Evolutionary conservation across 2,797 vertebrate species (phyloP).

Genomic region (Uromys caudimaculatus): DNA sequence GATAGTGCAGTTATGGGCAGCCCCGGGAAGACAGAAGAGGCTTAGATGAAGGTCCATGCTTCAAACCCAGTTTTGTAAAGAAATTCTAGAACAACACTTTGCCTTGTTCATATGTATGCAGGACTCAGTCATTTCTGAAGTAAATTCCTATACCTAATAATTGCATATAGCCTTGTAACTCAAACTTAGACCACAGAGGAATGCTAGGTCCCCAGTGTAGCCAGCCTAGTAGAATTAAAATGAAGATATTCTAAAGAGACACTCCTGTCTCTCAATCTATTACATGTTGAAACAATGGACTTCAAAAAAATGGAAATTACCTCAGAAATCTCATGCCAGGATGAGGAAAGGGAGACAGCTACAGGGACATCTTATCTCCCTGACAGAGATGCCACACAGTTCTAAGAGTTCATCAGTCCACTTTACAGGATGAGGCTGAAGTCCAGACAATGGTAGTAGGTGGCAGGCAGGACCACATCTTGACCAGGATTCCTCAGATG

Average conservation of each 20-base stretch:
- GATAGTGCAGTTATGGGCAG: accelerated
- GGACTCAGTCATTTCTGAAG: neutral
- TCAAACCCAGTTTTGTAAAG: neutral
- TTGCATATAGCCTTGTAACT: neutral
- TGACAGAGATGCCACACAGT: neutral
- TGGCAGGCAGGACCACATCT: neutral
- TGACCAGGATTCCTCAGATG: neutral
- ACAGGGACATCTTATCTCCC: neutral
- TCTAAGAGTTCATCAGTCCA: neutral
- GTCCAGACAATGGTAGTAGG: neutral
- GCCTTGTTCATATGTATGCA: neutral
- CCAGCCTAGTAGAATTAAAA: neutral
- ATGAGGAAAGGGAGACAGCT: too few species aligned
- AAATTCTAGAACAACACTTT: neutral
- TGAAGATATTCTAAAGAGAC: neutral
- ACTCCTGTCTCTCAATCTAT: neutral
- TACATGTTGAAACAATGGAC: neutral
- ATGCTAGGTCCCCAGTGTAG: too few species aligned
- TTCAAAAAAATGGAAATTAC: neutral
- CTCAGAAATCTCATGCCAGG: neutral
- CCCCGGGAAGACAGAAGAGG: neutral
- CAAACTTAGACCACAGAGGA: neutral
- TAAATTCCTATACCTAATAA: neutral
- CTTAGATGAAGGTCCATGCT: neutral
- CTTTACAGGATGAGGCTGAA: neutral